A percentile compares a stretch with the other conserved stretches of the same genome.
Evolutionary conservation across 2,113 vertebrate genomes (phyloP).

Genomic region (Channa argus): DNA sequence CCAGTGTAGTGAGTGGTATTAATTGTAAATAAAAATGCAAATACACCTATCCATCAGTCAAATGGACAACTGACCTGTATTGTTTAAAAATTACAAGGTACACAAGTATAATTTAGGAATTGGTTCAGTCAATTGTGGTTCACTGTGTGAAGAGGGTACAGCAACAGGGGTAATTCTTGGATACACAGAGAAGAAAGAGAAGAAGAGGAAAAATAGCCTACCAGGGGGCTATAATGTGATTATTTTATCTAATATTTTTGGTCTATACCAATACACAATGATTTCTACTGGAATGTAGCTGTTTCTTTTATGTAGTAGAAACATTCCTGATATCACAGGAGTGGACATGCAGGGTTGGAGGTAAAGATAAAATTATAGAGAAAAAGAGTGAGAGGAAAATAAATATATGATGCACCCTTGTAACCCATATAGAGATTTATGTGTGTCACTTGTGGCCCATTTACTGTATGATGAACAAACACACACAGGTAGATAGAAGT

Average conservation of each 20-base stretch:
- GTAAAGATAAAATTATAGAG: slow-evolving; percentile 19
- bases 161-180: neutral
- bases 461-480: slow-evolving; percentile 27
- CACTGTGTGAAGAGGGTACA: neutral
- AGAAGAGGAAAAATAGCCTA: no score
- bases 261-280: neutral
- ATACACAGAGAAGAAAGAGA: neutral
- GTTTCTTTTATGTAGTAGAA: slow-evolving; percentile 6
- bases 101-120: neutral
- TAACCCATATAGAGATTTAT: slow-evolving; percentile 26
- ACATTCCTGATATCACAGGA: neutral
- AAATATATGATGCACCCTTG: slow-evolving; percentile 31
- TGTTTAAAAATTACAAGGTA: neutral
- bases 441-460: slow-evolving; percentile 49
- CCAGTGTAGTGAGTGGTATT: neutral
- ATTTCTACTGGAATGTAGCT: neutral
- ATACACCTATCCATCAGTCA: neutral
- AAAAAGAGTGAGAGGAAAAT: slow-evolving; percentile 19
- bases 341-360: neutral
- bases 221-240: neutral
- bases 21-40: neutral
- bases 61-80: neutral
- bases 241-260: neutral
- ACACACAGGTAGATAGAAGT: slow-evolving; percentile 9
- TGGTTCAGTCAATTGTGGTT: neutral